Base-by-base conservation (phyloP, 2,797 vertebrate genomes). In the Pseudomugil tenellus region DNA sequence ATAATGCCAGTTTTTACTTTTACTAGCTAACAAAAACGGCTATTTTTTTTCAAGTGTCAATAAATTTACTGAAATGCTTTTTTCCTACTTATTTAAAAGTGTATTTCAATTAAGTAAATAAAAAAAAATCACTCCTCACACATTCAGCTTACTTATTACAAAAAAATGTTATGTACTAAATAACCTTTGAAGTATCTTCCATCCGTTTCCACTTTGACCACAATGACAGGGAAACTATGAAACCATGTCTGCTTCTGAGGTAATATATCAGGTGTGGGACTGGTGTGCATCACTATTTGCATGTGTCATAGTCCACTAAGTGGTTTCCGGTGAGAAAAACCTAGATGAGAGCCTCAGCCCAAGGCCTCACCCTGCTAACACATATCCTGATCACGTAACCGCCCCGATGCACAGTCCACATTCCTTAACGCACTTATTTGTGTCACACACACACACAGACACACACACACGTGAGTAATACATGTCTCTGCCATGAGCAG, bases 331-430 rank as follows among this genome's bases (percentile, higher is more conserved):
- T 70, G n/a, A 66, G 63, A 62, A 76, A 75, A 58, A 72, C 76
- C 77, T 58, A 68, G 55, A 73, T 54, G 56, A 80, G 51, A 75
- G 75, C 31, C 48, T 75, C 49, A 72, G 72, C 62, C 31, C 76
- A 66, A 58, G 68, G 80, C 82, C 84, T 85, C 76, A 74, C 74
- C 84, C 72, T 13, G 79, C 72, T 75, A 76, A 80, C 74, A 87
- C 70, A 72, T 62, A 84, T 79, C 63, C 60, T 65, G 67, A 69
- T 76, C 79, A 63, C 63, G 66, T 79, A 77, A 55, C 39, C 69
- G 67, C 55, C 65, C 62, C 12, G 31, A 63, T 39, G 34, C 55
- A 64, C 48, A 46, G 72, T 35, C 35, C 52, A 58, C 79, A 79
- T 83, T 80, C 75, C 62, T 56, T 14, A 31, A 70, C 72, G 69